Conservation (phyloP, 1,140 invertebrate genomes). For the Penaeus vannamei region DNA sequence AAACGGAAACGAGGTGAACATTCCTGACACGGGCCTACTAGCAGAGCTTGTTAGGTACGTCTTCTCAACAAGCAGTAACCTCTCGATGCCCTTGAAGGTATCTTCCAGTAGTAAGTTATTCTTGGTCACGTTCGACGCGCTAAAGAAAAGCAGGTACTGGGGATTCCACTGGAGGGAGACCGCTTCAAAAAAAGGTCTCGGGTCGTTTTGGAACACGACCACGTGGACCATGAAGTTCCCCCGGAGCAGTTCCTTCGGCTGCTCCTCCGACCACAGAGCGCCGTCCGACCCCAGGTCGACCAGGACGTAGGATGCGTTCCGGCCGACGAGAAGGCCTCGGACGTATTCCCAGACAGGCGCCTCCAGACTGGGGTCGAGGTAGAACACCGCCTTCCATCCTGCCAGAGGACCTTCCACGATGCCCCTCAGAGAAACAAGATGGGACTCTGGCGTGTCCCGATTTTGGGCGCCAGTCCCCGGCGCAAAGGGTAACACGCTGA, state of each 20-base stretch:
- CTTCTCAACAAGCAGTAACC: neutral
- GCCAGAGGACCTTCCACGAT: no score
- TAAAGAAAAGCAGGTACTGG: neutral
- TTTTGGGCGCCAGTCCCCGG: no score
- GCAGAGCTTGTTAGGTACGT: neutral
- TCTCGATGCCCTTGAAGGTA: neutral
- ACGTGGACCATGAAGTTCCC: neutral
- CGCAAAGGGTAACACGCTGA: no score
- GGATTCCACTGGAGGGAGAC: neutral
- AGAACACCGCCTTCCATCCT: no score
- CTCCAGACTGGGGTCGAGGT: neutral
- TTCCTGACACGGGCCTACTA: neutral
- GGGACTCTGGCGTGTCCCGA: no score
- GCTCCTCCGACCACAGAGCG: neutral
- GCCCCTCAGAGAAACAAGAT: no score
- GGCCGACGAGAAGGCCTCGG: neutral
- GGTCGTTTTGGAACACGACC: neutral
- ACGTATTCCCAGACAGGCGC: neutral
- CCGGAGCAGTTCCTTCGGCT: neutral
- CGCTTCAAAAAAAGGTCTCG: neutral
- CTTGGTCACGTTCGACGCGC: neutral
- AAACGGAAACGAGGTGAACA: conserved; percentile 25
- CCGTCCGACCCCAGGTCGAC: neutral
- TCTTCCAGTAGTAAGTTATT: neutral
- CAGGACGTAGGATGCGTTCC: neutral